phyloP scores from a whole-genome alignment of 2,113 vertebrate species.

The Carlito syrichta region DNA sequence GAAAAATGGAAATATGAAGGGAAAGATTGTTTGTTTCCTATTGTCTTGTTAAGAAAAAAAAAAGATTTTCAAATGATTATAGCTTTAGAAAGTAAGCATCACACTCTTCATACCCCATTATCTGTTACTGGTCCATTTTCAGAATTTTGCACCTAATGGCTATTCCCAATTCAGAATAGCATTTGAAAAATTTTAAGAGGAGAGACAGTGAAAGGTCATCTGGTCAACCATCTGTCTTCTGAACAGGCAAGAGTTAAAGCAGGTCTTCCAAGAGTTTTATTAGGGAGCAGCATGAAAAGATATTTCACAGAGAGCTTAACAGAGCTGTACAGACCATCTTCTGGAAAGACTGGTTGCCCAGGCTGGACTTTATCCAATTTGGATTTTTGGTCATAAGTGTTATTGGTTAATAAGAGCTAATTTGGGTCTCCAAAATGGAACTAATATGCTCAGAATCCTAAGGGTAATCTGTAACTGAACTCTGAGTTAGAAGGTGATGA shows the following conservation, averaged over 20 bases:
- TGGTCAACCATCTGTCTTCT: neutral
- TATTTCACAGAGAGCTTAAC: neutral
- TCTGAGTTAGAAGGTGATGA: neutral
- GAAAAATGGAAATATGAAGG: neutral
- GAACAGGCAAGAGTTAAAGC: neutral
- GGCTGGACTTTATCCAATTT: neutral
- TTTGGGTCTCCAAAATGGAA: neutral
- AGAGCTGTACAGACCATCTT: neutral
- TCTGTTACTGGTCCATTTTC: neutral
- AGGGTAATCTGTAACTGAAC: neutral
- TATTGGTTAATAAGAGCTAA: neutral
- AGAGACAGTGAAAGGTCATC: neutral
- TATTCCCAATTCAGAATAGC: neutral
- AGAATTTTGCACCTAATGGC: neutral
- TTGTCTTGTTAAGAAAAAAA: neutral
- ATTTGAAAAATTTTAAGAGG: neutral
- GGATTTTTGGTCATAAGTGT: neutral
- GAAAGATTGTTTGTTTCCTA: neutral
- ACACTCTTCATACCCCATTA: neutral
- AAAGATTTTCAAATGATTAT: neutral
- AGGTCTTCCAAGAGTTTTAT: neutral
- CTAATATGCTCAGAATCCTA: neutral
- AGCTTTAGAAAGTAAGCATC: neutral
- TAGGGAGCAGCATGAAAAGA: neutral
- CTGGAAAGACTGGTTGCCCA: neutral